Conservation (phyloP, 2,888 invertebrate species). For the Lasioglossum morio region DNA sequence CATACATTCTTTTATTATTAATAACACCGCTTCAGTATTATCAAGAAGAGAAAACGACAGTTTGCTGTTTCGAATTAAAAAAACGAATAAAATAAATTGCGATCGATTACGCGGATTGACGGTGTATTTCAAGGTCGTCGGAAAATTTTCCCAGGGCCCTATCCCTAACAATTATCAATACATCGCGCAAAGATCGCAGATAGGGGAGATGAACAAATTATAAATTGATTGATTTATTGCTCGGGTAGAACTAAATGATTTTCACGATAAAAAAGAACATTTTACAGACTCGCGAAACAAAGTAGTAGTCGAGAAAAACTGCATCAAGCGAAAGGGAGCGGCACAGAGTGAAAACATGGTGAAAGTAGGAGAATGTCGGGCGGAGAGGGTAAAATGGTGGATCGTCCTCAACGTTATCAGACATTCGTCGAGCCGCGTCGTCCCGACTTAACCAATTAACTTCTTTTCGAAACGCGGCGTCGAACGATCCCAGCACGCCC, state of each 20-base stretch:
- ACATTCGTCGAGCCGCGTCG: slow-evolving; percentile 54
- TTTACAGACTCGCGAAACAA: background rate
- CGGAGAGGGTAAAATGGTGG: background rate
- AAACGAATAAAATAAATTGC: too few species aligned
- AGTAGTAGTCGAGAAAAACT: background rate
- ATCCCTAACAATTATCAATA: background rate
- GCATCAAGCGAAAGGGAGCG: background rate
- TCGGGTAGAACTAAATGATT: background rate
- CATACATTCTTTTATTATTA: background rate
- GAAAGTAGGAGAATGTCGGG: background rate
- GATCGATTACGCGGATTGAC: too few species aligned
- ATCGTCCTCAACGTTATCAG: slow-evolving; percentile 47
- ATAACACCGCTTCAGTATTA: background rate
- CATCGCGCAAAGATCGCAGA: background rate
- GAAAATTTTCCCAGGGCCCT: background rate
- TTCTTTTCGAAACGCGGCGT: slow-evolving; percentile 53
- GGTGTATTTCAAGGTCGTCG: background rate
- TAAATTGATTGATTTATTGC: background rate
- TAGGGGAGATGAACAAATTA: background rate
- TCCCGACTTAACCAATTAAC: slow-evolving; percentile 58
- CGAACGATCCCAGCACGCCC: slow-evolving; percentile 29
- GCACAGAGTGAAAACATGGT: background rate
- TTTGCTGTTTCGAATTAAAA: background rate
- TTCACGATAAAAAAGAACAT: background rate
- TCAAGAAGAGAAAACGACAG: background rate